phyloP scores from a whole-genome alignment of 2,888 invertebrate species.

The Agelastica alni region DNA sequence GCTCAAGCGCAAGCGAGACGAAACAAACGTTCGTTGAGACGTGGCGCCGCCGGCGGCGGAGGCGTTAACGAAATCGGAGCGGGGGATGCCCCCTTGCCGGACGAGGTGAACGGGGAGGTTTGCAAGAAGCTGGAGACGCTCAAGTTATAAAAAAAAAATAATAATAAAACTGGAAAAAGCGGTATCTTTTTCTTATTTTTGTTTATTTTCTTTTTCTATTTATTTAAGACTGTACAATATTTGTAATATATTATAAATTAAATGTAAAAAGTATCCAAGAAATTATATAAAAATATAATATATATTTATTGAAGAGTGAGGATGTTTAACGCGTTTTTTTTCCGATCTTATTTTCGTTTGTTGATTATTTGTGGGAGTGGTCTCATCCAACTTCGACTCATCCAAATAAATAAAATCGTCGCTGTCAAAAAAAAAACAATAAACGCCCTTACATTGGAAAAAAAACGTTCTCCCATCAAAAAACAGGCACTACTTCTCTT shows the following conservation, averaged over 20 bases:
- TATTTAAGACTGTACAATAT: constrained; percentile 38
- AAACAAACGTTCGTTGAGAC: constrained; percentile 30
- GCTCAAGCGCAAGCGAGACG: constrained; percentile 30
- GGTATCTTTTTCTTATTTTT: constrained; percentile 16
- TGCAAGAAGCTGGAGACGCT: constrained; percentile 53
- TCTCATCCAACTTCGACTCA: constrained; percentile 15
- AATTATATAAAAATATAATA: constrained; percentile 28
- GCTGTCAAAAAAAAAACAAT: too few species aligned
- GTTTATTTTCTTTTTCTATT: constrained; percentile 33
- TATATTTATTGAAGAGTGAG: constrained; percentile 34
- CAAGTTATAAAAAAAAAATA: constrained; percentile 38
- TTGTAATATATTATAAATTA: constrained; percentile 35
- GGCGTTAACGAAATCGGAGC: constrained; percentile 52
- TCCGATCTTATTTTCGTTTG: not conserved
- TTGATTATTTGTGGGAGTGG: constrained; percentile 2
- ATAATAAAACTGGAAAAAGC: too few species aligned
- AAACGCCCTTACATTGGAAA: too few species aligned
- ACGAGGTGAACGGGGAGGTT: constrained; percentile 42
- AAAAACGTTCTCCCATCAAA: too few species aligned
- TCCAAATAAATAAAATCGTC: too few species aligned
- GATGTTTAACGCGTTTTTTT: constrained; percentile 6
- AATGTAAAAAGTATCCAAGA: constrained; percentile 30
- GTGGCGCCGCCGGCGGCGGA: constrained; percentile 24
- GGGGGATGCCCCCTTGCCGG: constrained; percentile 53
- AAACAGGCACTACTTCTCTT: too few species aligned